Conservation (phyloP, 2,797 vertebrate species). For the Semotilus atromaculatus region DNA sequence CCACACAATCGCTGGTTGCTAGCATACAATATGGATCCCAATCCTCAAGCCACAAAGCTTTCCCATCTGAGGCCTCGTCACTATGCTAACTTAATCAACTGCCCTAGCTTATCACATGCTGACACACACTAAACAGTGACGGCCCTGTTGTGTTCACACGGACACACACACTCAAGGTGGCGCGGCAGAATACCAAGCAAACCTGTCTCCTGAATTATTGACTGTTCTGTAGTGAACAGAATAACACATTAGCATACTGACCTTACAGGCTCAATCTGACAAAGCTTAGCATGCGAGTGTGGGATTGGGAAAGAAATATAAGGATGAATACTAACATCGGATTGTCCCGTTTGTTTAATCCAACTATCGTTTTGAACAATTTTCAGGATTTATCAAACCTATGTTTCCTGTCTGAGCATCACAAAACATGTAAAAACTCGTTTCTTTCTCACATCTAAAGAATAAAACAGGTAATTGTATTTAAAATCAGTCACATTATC, state of each 20-base stretch:
- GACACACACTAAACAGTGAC: slow-evolving; percentile 63
- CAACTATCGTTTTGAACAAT: not conserved
- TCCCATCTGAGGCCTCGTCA: slow-evolving; percentile 10
- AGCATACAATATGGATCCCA: slow-evolving; percentile 19
- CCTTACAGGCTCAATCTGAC: slow-evolving; percentile 78
- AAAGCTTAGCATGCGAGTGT: not conserved
- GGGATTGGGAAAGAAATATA: slow-evolving; percentile 4
- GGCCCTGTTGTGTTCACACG: not conserved
- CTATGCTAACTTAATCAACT: slow-evolving; percentile 40
- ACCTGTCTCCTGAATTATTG: slow-evolving; percentile 83
- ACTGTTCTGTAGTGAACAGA: slow-evolving; percentile 72
- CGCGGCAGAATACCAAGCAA: slow-evolving; percentile 83
- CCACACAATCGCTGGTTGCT: slow-evolving; percentile 6
- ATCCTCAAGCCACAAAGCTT: slow-evolving; percentile 23
- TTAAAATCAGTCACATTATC: not conserved
- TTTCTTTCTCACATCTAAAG: not conserved
- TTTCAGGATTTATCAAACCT: not conserved
- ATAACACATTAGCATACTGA: slow-evolving; percentile 77
- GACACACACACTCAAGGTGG: slow-evolving; percentile 57
- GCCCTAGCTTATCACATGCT: slow-evolving; percentile 52
- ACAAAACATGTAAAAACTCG: not conserved
- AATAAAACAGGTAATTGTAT: not conserved
- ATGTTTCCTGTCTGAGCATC: not conserved
- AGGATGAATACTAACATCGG: slow-evolving; percentile 5
- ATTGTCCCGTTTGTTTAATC: not conserved